Base-by-base conservation (phyloP, 37 sponge, comb jelly and placozoan genomes). In the Geodia barretti region DNA sequence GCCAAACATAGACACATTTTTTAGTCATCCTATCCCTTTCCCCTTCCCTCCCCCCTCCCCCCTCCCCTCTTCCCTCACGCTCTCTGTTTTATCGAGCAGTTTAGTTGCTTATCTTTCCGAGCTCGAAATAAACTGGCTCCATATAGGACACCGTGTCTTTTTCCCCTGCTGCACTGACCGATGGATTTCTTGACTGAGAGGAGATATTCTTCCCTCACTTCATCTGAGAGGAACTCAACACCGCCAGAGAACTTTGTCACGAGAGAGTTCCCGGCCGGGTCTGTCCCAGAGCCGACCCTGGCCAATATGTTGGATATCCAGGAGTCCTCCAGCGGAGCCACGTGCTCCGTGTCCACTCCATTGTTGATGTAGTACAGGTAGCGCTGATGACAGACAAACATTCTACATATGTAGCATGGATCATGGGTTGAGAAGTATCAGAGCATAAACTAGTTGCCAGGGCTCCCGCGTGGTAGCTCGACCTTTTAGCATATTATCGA, bases 101-200 rank as follows among this genome's bases (percentile, higher is more conserved):
- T n/a, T n/a, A n/a, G n/a, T n/a, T n/a, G n/a, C n/a, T n/a, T n/a
- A n/a, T n/a, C n/a, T n/a, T n/a, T n/a, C n/a, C n/a, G n/a, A n/a
- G n/a, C n/a, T n/a, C n/a, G n/a, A n/a, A n/a, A n/a, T n/a, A n/a
- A n/a, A n/a, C n/a, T n/a, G n/a, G n/a, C n/a, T n/a, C n/a, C n/a
- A n/a, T n/a, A n/a, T n/a, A n/a, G n/a, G n/a, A n/a, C n/a, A n/a
- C n/a, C n/a, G n/a, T n/a, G n/a, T n/a, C n/a, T n/a, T n/a, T n/a
- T n/a, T n/a, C n/a, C n/a, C n/a, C n/a, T n/a, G n/a, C n/a, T n/a
- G n/a, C 40, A 33, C 87, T 28, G 37, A 95, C 95, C 95, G 23
- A 98, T 98, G 9, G 99, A 87, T 64, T 98, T 98, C 85, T 98
- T 98, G 24, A 98, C 99, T 65, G 94, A 91, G 37, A 98, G 92